Evolutionary conservation across 2,888 invertebrate genomes (phyloP).

Genomic region (Phymatocera aterrima): DNA sequence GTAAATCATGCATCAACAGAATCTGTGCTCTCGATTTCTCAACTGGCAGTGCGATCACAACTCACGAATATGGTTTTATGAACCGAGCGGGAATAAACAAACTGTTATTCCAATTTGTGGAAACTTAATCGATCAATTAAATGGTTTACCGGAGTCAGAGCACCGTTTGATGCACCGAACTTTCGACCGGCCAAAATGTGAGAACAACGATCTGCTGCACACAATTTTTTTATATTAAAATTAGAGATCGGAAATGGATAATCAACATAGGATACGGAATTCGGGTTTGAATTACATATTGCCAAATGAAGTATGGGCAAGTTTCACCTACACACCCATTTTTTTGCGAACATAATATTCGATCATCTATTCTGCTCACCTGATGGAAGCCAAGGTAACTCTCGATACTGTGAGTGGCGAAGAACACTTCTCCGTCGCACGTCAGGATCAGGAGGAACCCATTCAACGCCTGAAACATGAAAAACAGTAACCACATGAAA

Average conservation of each 20-base stretch:
- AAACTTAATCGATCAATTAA: background rate
- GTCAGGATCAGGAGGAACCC: slow-evolving; percentile 99
- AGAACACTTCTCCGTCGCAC: slow-evolving; percentile 99
- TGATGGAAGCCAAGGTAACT: slow-evolving; percentile 99
- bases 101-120: background rate
- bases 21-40: background rate
- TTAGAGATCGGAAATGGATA: too few relatives aligned
- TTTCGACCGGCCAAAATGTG: too few relatives aligned
- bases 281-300: too few relatives aligned
- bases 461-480: slow-evolving; percentile 91
- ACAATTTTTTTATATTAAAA: too few relatives aligned
- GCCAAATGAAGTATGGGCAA: too few relatives aligned
- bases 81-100: background rate
- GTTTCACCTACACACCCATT: too few relatives aligned
- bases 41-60: background rate
- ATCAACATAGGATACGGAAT: too few relatives aligned
- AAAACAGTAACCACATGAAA: background rate
- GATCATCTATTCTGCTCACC: slow-evolving; percentile 79
- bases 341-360: background rate
- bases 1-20: background rate
- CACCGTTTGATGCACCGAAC: too few relatives aligned
- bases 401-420: slow-evolving; percentile 99
- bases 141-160: too few relatives aligned
- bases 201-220: too few relatives aligned
- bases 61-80: background rate